Base-by-base conservation (phyloP, 1,140 invertebrate species). In the Latrodectus geometricus region DNA sequence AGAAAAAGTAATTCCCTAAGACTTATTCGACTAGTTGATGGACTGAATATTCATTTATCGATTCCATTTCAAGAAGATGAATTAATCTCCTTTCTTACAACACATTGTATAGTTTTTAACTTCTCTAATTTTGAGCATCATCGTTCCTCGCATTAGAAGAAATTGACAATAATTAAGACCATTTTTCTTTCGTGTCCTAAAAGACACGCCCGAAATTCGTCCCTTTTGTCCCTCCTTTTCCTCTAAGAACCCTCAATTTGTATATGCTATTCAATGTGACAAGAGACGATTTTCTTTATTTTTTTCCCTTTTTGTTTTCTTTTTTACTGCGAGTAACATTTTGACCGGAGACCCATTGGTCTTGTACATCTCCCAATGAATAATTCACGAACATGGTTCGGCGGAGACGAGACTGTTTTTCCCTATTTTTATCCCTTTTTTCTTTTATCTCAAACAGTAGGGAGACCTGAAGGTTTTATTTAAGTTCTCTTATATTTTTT, bases 281-380 rank as follows among this genome's bases (percentile, higher is more conserved):
- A 61, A 61, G 54, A 17, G 17, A 35, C 35, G 35, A 35, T 35
- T 35, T 35, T 35, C 35, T 35, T 35, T 61, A 61, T 17, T 61
- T 69, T 69, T 69, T 69, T 69, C 20, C 68, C 68, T 9, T 61
- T 23, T 11, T 11, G 11, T 69, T 69, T 69, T 23, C 68, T 69
- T 69, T 69, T 69, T 69, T 69, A n/a, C 68, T 69, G n/a, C 21
- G 21, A n/a, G 17, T 69, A 20, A 69, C 68, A 69, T 69, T 69
- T 69, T 69, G 68, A n/a, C 68, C 68, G 21, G 54, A n/a, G 68
- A 69, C 9, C 20, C 68, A 23, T 20, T 69, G 21, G 68, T 69
- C 68, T 69, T 69, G 68, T 69, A 69, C 14, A n/a, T 15, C n/a
- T 69, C 68, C 20, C 20, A 23, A 69, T 69, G 20, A 69, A 69